Evolutionary conservation across 2,113 vertebrate genomes (phyloP).

Genomic region (Mus spicilegus): DNA sequence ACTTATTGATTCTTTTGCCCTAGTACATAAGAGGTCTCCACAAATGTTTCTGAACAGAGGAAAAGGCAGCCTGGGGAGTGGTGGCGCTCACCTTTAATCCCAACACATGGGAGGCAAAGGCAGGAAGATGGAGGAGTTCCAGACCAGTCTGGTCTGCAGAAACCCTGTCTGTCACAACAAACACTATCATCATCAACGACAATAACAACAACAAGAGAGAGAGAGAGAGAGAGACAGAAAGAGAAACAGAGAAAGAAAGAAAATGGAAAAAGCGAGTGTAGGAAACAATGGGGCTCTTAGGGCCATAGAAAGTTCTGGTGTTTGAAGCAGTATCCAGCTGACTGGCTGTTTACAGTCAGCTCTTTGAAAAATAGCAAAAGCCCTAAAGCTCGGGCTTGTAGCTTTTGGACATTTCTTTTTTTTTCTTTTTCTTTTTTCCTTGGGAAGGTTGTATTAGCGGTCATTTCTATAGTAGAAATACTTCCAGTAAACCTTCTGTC

Average conservation of each 20-base stretch:
- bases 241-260: no score
- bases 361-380: not conserved
- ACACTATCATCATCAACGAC: no score
- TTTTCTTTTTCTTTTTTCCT: no score
- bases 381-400: not conserved
- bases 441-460: no score
- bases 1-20: slow-evolving; percentile 27
- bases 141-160: not conserved
- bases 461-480: not conserved
- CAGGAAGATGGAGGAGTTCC: not conserved
- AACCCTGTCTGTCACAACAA: no score
- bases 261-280: not conserved
- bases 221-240: no score
- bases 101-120: not conserved
- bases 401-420: not conserved
- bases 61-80: not conserved
- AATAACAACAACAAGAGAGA: no score
- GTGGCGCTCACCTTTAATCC: not conserved
- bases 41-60: not conserved
- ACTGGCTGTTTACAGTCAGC: not conserved
- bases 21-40: not conserved
- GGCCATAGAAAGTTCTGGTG: no score
- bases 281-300: not conserved
- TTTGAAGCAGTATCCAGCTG: not conserved
- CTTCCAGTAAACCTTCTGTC: not conserved